Conservation (phyloP, 2,888 invertebrate genomes). For the Leucoptera coffeella region DNA sequence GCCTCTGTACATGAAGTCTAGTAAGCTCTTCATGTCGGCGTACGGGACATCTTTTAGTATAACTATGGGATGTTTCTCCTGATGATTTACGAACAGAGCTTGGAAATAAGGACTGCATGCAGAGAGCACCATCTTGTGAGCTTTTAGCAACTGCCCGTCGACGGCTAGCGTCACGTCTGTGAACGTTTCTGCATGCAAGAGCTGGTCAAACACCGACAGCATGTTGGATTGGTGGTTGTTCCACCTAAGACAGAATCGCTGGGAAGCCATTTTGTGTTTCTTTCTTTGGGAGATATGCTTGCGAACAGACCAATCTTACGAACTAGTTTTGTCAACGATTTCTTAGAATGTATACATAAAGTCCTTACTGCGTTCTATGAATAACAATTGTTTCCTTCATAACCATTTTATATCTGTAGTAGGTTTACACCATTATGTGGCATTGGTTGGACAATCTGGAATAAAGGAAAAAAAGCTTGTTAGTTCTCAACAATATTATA, state of each 20-base stretch:
- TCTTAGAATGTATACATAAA: conserved; percentile 46
- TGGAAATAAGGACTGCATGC: conserved; percentile 94
- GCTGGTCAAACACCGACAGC: conserved; percentile 88
- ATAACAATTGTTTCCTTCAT: too few species aligned
- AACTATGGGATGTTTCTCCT: conserved; percentile 88
- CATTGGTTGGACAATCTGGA: too few species aligned
- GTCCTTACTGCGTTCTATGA: conserved; percentile 47
- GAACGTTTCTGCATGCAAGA: conserved; percentile 87
- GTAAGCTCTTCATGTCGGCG: conserved; percentile 81
- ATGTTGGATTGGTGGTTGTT: conserved; percentile 95
- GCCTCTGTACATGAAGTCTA: conserved; percentile 91
- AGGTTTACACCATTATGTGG: too few species aligned
- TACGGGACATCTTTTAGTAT: conserved; percentile 88
- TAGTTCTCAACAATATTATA: too few species aligned
- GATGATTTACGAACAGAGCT: conserved; percentile 82
- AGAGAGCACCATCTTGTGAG: conserved; percentile 92
- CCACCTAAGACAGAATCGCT: conserved; percentile 94
- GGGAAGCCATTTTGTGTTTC: conserved; percentile 67
- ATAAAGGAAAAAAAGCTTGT: too few species aligned
- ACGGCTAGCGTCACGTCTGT: conserved; percentile 92
- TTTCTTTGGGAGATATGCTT: conserved; percentile 33
- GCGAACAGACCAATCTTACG: conserved; percentile 34
- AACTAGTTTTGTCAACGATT: conserved; percentile 42
- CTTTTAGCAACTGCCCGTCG: conserved; percentile 85
- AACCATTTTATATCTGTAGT: too few species aligned